Percentiles rank a stretch among this genome's conserved stretches.
phyloP scores from a whole-genome alignment of 2,797 vertebrate species.

The Lagodon rhomboides region DNA sequence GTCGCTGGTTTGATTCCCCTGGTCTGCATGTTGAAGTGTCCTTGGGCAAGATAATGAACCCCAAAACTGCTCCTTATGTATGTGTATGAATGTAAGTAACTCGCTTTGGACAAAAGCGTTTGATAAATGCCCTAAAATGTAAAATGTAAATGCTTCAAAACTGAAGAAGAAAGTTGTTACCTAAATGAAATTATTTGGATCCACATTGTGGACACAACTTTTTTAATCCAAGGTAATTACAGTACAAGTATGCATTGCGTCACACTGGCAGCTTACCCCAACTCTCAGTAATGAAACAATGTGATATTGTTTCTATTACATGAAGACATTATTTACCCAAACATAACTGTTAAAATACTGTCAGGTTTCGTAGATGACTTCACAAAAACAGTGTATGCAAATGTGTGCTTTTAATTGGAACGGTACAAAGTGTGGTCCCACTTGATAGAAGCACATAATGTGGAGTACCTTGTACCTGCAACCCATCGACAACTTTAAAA shows the following conservation, averaged over 20 bases:
- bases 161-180: background rate
- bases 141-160: background rate
- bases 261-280: background rate
- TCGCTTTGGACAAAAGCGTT: too few species aligned
- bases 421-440: background rate
- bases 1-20: too few species aligned
- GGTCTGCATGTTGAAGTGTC: too few species aligned
- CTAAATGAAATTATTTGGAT: background rate
- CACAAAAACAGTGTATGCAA: background rate
- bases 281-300: background rate
- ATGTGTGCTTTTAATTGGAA: background rate
- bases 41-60: too few species aligned
- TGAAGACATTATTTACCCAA: background rate
- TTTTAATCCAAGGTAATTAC: too few species aligned
- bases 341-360: background rate
- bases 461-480: slow-evolving; percentile 22
- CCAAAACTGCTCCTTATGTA: too few species aligned
- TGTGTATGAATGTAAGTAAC: too few species aligned
- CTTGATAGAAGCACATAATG: background rate
- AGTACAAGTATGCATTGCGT: background rate
- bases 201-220: too few species aligned
- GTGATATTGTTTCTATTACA: background rate
- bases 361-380: background rate
- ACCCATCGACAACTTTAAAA: slow-evolving; percentile 17
- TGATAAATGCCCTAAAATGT: too few species aligned